These are phyloP conservation scores for Dexiosoma caninum DNA, from an alignment of 2,888 invertebrate species.

Conservation along the genomic window DNA sequence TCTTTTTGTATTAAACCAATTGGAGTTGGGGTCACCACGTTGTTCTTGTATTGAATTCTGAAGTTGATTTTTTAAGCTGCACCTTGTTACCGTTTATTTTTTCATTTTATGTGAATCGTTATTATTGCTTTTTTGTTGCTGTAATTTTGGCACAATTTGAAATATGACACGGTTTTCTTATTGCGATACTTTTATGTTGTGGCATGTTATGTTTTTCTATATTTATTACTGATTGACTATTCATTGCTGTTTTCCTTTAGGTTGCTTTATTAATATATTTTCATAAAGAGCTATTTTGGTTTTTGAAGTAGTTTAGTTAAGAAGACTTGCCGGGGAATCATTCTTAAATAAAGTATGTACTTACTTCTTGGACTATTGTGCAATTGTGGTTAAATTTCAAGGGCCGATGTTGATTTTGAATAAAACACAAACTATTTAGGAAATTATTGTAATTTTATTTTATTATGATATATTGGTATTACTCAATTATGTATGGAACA, in stretches of 20 bases:
- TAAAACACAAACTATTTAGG: too few relatives aligned
- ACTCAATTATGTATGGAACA: too few relatives aligned
- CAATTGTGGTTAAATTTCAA: too few relatives aligned
- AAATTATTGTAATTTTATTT: too few relatives aligned
- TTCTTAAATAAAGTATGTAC: too few relatives aligned
- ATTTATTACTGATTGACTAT: not conserved
- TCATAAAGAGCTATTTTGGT: too few relatives aligned
- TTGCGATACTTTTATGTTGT: not conserved
- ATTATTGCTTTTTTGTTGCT: not conserved
- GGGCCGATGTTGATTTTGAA: too few relatives aligned
- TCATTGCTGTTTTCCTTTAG: not conserved
- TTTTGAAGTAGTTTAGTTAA: too few relatives aligned
- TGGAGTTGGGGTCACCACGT: conserved; percentile 15
- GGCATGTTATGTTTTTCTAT: not conserved
- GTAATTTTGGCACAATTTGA: conserved; percentile 28
- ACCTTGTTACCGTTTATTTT: not conserved
- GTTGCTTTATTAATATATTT: not conserved
- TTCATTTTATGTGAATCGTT: not conserved
- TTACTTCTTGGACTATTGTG: too few relatives aligned
- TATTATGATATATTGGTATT: too few relatives aligned
- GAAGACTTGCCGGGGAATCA: too few relatives aligned
- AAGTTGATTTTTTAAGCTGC: not conserved
- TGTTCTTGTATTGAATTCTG: not conserved
- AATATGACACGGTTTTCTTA: conserved; percentile 10
- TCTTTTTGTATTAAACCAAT: conserved; percentile 16